Percentiles rank a stretch among this genome's conserved stretches.
phyloP scores from a whole-genome alignment of 2,113 vertebrate species.

The Ellobius talpinus region DNA sequence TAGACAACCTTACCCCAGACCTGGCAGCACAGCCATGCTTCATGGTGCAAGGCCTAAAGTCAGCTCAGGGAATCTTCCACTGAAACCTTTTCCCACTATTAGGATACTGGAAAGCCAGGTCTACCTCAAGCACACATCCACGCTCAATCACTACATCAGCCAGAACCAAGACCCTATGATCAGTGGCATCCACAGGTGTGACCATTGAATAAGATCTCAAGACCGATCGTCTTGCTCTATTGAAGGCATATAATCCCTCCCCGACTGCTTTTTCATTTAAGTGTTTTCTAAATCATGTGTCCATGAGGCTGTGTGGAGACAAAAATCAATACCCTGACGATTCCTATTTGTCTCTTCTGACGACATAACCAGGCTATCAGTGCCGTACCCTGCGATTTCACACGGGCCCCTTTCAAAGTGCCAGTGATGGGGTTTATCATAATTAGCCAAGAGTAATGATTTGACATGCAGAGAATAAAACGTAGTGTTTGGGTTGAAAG shows the following conservation, averaged over 20 bases:
- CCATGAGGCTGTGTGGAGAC: conserved; percentile 44
- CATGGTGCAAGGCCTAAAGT: neutral
- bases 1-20: neutral
- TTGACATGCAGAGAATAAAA: neutral
- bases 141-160: neutral
- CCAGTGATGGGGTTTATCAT: neutral
- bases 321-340: conserved; percentile 66
- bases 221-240: neutral
- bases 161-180: neutral
- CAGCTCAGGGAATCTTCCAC: neutral
- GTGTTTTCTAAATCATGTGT: conserved; percentile 63
- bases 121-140: neutral
- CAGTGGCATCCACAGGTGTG: neutral
- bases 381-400: neutral
- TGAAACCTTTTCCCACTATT: neutral
- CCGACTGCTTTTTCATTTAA: conserved; percentile 56
- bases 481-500: neutral
- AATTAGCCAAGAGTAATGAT: conserved; percentile 28
- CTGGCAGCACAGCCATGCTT: accelerated
- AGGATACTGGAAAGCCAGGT: neutral
- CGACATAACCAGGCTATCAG: neutral
- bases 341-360: conserved; percentile 51
- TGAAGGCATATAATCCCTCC: conserved; percentile 48
- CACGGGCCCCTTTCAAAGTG: neutral
- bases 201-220: conserved; percentile 52